Base-by-base conservation (phyloP, 1,140 invertebrate species). In the Bombus haemorrhoidalis region DNA sequence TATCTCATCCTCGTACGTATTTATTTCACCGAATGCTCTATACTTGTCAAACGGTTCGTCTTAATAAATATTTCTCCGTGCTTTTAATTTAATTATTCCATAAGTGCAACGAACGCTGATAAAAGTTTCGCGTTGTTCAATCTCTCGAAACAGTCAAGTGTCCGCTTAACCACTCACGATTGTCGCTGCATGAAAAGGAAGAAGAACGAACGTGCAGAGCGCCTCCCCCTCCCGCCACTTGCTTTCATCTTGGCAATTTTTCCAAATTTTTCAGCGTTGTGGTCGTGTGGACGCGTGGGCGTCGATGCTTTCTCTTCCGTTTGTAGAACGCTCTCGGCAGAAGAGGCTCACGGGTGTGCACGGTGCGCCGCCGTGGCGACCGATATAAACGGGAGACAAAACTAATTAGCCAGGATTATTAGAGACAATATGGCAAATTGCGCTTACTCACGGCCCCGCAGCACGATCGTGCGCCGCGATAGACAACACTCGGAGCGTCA, bases 321-420 rank as follows among this genome's bases (percentile, higher is more conserved):
- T 85, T 86, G 73, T 64, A 57, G 82, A 77, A 66, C 78, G 57
- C 9, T 28, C 12, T 53, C 25, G 66, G 82, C 72, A 88, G 89
- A 90, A 85, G 89, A 90, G 74, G 64, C 57, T 12, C 18, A 62
- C 53, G 34, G 81, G 57, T 62, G 86, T 77, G 71, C 68, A 75
- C 62, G 71, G 18, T 39, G 4, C n/a, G 72, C 39, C 64, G 72
- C 41, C 72, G n/a, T 32, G 81, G 88, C 71, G 89, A 87, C 79
- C 87, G 90, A 87, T 91, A 91, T 89, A 86, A 91, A 86, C 85
- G 81, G 83, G 80, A 92, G 87, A 92, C 87, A 86, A 90, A 91
- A 91, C 91, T 92, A 92, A 92, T 92, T 90, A 92, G 91, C 83
- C 86, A 83, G 88, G 84, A 91, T 91, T 89, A 92, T 90, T 91